A percentile compares a stretch with the other conserved stretches of the same genome.
phyloP scores from a whole-genome alignment of 1,140 invertebrate genomes.

The Brachionus sp. region DNA sequence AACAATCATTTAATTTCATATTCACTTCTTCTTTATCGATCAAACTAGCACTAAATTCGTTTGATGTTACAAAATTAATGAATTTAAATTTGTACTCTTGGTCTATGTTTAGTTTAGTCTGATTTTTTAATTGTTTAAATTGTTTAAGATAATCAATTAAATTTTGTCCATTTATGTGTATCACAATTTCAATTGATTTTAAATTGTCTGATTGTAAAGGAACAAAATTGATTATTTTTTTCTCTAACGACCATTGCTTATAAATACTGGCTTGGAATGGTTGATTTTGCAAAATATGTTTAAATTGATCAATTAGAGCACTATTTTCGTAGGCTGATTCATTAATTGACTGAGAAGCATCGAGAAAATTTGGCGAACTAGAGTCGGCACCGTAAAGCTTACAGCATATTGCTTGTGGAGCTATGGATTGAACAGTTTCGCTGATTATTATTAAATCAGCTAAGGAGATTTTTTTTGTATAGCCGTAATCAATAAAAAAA shows the following conservation, averaged over 20 bases:
- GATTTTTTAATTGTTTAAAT: background rate
- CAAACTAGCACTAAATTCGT: background rate
- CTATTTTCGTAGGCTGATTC: background rate
- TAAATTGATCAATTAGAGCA: background rate
- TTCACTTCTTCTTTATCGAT: background rate
- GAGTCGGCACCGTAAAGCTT: background rate
- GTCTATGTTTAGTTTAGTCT: background rate
- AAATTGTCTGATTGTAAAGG: conserved; percentile 38
- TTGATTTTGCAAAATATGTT: background rate
- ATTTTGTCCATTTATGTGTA: conserved; percentile 20
- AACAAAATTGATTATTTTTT: conserved; percentile 28
- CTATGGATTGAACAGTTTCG: background rate
- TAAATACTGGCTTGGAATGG: conserved; percentile 12
- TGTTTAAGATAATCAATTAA: background rate
- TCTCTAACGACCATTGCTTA: background rate
- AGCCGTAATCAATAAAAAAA: conserved; percentile 29
- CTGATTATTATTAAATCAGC: background rate
- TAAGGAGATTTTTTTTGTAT: background rate
- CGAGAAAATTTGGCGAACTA: background rate
- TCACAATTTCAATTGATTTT: conserved; percentile 23
- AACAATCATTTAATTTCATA: background rate
- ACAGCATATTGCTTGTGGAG: conserved; percentile 32
- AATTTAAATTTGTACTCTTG: background rate
- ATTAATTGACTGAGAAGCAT: background rate
- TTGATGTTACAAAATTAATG: background rate